Percentiles rank a stretch among this genome's conserved stretches.
These are phyloP conservation scores for Danaus melanippus DNA, from an alignment of 1,140 invertebrate genomes.

Conservation along the genomic window DNA sequence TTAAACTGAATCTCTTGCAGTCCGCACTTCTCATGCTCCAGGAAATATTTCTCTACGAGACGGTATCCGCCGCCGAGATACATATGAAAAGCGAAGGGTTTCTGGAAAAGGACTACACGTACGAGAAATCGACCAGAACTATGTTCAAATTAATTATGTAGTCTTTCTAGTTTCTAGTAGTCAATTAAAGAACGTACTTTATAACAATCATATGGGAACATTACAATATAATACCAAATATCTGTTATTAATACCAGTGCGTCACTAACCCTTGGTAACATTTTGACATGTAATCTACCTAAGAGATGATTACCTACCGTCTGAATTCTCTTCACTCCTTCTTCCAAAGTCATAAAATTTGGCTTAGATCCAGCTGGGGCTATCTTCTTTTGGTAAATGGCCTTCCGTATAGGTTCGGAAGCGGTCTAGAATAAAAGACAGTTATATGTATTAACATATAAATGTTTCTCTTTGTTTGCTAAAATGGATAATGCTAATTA, in stretches of 20 bases:
- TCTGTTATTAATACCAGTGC: constrained; percentile 9
- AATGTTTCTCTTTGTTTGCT: no score
- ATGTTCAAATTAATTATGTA: constrained; percentile 3
- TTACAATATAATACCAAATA: constrained; percentile 10
- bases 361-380: constrained; percentile 67
- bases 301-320: no score
- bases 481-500: no score
- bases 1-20: constrained; percentile 75
- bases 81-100: constrained; percentile 76
- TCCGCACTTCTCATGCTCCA: constrained; percentile 78
- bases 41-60: constrained; percentile 73
- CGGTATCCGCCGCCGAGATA: constrained; percentile 73
- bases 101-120: constrained; percentile 6
- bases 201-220: no score
- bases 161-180: constrained; percentile 7
- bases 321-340: constrained; percentile 72
- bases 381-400: constrained; percentile 74
- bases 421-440: constrained; percentile 57
- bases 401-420: constrained; percentile 72
- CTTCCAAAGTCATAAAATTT: constrained; percentile 71
- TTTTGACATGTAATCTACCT: no score
- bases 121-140: no score
- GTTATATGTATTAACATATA: no score
- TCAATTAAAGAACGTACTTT: no score
- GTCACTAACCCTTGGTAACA: no score